Percentiles rank a stretch among this genome's conserved stretches.
These are phyloP conservation scores for Eupeodes latifasciatus DNA, from an alignment of 2,888 invertebrate genomes.

Conservation along the genomic window DNA sequence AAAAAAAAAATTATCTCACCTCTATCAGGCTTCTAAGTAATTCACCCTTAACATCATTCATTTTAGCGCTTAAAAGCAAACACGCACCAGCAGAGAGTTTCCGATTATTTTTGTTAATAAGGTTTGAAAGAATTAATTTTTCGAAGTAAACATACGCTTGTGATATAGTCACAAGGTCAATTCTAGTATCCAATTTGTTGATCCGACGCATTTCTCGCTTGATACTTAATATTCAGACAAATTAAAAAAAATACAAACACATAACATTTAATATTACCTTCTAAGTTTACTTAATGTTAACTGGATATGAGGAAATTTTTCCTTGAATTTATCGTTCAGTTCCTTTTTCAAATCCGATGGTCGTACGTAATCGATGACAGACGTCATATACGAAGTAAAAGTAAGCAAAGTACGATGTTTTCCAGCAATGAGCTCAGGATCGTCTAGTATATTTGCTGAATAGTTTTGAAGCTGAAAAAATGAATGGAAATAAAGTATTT, in stretches of 20 bases:
- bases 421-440: slow-evolving; percentile 95
- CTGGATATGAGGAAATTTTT: slow-evolving; percentile 97
- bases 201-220: slow-evolving; percentile 98
- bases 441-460: slow-evolving; percentile 95
- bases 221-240: slow-evolving; percentile 86
- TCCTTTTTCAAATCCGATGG: slow-evolving; percentile 98
- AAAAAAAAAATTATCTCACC: slow-evolving; percentile 84
- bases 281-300: slow-evolving; percentile 97
- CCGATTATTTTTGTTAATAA: slow-evolving; percentile 97
- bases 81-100: slow-evolving; percentile 98
- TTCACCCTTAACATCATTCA: slow-evolving; percentile 98
- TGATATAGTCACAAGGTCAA: slow-evolving; percentile 96
- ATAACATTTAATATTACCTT: slow-evolving; percentile 86
- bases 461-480: slow-evolving; percentile 85
- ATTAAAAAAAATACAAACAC: neutral
- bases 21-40: slow-evolving; percentile 94
- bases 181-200: slow-evolving; percentile 91
- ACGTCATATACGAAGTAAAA: slow-evolving; percentile 96
- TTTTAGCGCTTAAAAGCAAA: slow-evolving; percentile 95
- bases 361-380: slow-evolving; percentile 97
- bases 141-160: slow-evolving; percentile 99
- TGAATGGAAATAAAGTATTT: too few relatives aligned
- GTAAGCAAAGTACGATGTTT: slow-evolving; percentile 94
- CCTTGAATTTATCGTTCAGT: slow-evolving; percentile 97
- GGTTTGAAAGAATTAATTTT: slow-evolving; percentile 94